Evolutionary conservation across 2,888 invertebrate genomes (phyloP), one percentile per base, ranked within the genome.

Genomic region (Ophion obscuratus): DNA sequence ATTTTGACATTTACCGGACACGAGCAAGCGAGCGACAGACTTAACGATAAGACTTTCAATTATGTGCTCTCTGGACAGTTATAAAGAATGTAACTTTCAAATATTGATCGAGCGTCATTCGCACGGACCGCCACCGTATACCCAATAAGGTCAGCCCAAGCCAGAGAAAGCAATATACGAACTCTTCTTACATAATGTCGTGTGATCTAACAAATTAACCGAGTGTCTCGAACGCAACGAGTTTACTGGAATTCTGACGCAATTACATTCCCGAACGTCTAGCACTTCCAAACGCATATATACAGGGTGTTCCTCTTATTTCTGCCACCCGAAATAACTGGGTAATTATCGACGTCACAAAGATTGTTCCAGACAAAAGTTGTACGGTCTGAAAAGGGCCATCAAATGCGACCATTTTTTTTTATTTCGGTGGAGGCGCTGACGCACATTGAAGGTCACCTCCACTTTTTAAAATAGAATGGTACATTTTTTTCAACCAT

Each of bases 151-250:
- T 86, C 88, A 89, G 85, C 84, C 81, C 86, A 87, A 59, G 59
- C 68, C 59, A 83, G 92, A 90, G 93, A 92, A 93, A 92, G 90
- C 87, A 89, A 87, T 79, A 53, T 83, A 81, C 83, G 79, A 71
- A 77, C 73, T 84, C 76, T 83, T 76, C 76, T 93, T 92, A 87
- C 89, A 87, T 89, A 92, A 92, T 68, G 40, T 62, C 62, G 75
- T 85, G 89, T 92, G 92, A 92, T 92, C 91, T 92, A 93, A 93
- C 90, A 86, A 92, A 92, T 93, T 92, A 92, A 89, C 90, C 84
- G 79, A 81, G 87, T 80, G 20, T 85, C 84, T 70, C 74, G 76
- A 80, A 80, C 81, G 82, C 84, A 88, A 87, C 79, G 67, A 76
- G 53, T 73, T 24, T 73, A 79, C 85, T 70, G 81, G 81, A 85